These are phyloP conservation scores for Calliphora vomitoria DNA, from an alignment of 2,888 invertebrate genomes.

Conservation along the genomic window DNA sequence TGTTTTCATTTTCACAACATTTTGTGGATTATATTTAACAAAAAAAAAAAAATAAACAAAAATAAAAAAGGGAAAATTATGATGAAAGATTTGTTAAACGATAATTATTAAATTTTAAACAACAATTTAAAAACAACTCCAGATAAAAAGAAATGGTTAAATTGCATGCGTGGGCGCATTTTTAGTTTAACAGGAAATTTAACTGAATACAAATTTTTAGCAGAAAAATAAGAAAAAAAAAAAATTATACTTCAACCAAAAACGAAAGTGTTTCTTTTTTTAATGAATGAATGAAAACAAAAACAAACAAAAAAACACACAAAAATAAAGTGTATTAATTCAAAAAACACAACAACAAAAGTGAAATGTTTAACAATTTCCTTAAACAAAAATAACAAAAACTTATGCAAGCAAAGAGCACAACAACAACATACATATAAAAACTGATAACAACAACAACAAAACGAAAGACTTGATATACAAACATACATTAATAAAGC, in stretches of 20 bases:
- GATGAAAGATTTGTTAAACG: slow-evolving; percentile 48
- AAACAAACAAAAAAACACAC: not conserved
- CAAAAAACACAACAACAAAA: slow-evolving; percentile 54
- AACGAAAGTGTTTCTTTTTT: slow-evolving; percentile 67
- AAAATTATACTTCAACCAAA: slow-evolving; percentile 37
- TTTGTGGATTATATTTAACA: not conserved
- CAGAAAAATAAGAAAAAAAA: slow-evolving; percentile 19
- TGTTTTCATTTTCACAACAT: slow-evolving; percentile 4
- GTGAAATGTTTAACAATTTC: slow-evolving; percentile 73
- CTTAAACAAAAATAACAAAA: slow-evolving; percentile 59
- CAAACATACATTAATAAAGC: slow-evolving; percentile 18
- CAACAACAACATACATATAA: not conserved
- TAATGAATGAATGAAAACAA: slow-evolving; percentile 25
- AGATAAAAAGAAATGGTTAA: slow-evolving; percentile 38
- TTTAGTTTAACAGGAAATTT: slow-evolving; percentile 74
- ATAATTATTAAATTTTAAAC: slow-evolving; percentile 41
- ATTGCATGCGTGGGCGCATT: slow-evolving; percentile 74
- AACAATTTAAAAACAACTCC: slow-evolving; percentile 3
- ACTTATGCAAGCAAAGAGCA: slow-evolving; percentile 59
- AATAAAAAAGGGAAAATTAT: slow-evolving; percentile 29
- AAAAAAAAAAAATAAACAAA: slow-evolving; percentile 1
- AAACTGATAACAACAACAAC: not conserved
- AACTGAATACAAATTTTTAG: slow-evolving; percentile 57
- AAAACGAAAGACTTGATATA: slow-evolving; percentile 73
- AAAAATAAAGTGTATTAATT: not conserved